These are phyloP conservation scores for Dynastes grantii DNA, from an alignment of 2,888 invertebrate genomes.

Conservation along the genomic window DNA sequence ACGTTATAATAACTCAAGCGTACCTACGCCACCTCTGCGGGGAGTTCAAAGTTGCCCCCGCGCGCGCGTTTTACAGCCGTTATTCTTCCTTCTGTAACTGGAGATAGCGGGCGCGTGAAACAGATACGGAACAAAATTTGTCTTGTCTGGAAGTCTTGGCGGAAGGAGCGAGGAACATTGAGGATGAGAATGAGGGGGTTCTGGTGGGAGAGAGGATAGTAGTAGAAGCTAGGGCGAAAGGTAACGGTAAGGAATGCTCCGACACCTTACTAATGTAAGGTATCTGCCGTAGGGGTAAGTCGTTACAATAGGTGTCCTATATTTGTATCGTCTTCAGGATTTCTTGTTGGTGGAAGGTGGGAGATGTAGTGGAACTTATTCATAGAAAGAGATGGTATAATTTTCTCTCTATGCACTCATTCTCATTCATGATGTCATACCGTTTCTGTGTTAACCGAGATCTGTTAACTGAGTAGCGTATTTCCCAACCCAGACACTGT, in stretches of 20 bases:
- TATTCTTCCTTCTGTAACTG: slow-evolving; percentile 59
- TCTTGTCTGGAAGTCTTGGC: slow-evolving; percentile 58
- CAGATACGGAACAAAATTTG: slow-evolving; percentile 68
- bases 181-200: slow-evolving; percentile 3
- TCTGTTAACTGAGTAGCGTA: too few relatives aligned
- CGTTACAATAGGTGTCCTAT: too few relatives aligned
- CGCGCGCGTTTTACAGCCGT: too few relatives aligned
- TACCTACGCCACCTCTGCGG: slow-evolving; percentile 63
- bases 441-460: too few relatives aligned
- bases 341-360: background rate
- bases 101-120: slow-evolving; percentile 66
- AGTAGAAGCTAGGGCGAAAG: background rate
- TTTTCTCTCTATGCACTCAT: too few relatives aligned
- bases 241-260: background rate
- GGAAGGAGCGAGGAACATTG: background rate
- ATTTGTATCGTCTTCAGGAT: too few relatives aligned
- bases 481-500: too few relatives aligned
- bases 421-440: too few relatives aligned
- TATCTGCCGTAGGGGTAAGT: too few relatives aligned
- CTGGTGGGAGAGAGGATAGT: background rate
- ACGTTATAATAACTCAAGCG: slow-evolving; percentile 68
- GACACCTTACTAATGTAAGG: background rate
- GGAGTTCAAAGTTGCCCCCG: slow-evolving; percentile 67
- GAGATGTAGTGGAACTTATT: background rate
- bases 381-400: too few relatives aligned